Base-by-base conservation (phyloP, 2,888 invertebrate species). In the Operophtera brumata region DNA sequence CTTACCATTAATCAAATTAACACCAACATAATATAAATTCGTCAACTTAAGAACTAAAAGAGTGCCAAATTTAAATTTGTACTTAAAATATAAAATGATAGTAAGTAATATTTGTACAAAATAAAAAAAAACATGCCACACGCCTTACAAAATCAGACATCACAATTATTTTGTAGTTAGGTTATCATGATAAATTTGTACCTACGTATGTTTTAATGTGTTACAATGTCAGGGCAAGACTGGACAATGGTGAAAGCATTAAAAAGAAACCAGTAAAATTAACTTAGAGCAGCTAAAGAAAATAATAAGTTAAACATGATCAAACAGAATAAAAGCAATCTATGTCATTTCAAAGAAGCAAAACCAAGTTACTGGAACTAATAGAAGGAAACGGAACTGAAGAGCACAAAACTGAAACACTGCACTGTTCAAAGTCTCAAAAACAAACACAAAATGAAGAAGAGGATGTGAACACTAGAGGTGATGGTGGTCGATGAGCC, bases 1-100 rank as follows among this genome's bases (percentile, higher is more conserved):
- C 88, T 88, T 80, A 90, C 88, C 87, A 79, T 66, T 67, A 69
- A 67, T 69, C 69, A 84, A 86, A 84, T 82, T 81, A 84, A 84
- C 83, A 84, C 84, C 73, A 84, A 87, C 82, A 77, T 76, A 84
- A 86, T 79, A 82, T 78, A 82, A 83, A 66, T 58, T 71, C 70
- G 66, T 67, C 39, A 67, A 59, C 61, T 62, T 61, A 62, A 68
- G 70, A 65, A 67, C 47, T 57, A 66, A 66, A 56, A 62, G n/a
- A 46, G 65, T 60, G 54, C 59, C 64, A 59, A 65, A 67, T 59
- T 42, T 39, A 61, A 62, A 55, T 54, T 62, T 45, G 59, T 64
- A 64, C 56, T 58, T 46, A 55, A 58, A 57, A 43, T 58, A 59
- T 28, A 50, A 59, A 61, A 59, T 40, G 35, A 60, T n/a, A n/a